Conservation (phyloP, 1,140 invertebrate species). For the Nasonia longicornis region DNA sequence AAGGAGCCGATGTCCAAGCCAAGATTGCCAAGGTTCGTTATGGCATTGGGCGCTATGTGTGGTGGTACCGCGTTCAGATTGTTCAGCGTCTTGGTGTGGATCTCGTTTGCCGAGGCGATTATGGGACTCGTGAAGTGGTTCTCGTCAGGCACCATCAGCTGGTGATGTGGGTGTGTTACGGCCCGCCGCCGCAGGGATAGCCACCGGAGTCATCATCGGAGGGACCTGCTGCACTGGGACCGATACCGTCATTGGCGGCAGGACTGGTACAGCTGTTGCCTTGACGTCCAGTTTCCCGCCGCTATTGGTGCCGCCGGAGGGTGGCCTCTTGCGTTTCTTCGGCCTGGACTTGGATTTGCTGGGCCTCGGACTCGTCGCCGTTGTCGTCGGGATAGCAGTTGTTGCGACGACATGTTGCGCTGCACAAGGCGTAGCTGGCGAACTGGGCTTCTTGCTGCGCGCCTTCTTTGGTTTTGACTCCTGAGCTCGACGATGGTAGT, state of each 20-base stretch:
- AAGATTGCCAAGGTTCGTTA: conserved; percentile 51
- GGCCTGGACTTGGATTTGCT: conserved; percentile 74
- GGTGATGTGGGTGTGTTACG: conserved; percentile 24
- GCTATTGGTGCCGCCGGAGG: conserved; percentile 47
- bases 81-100: conserved; percentile 63
- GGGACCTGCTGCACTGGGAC: conserved; percentile 45
- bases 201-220: conserved; percentile 38
- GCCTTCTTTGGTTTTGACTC: conserved; percentile 84
- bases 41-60: not conserved
- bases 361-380: conserved; percentile 65
- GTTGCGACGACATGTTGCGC: not conserved
- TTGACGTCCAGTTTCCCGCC: conserved; percentile 47
- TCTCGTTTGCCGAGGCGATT: conserved; percentile 52
- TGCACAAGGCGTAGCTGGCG: conserved; percentile 70
- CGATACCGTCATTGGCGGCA: conserved; percentile 45
- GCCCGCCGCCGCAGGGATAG: conserved; percentile 18
- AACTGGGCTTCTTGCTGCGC: conserved; percentile 82
- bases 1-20: conserved; percentile 61
- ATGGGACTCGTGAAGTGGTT: conserved; percentile 50
- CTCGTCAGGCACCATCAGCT: conserved; percentile 55
- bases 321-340: conserved; percentile 75
- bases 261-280: not conserved
- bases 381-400: not conserved
- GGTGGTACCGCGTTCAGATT: conserved; percentile 54
- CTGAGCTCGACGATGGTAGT: conserved; percentile 79